These are phyloP conservation scores for Drosophila atroscutellata DNA, from an alignment of 2,888 invertebrate genomes.

Conservation along the genomic window DNA sequence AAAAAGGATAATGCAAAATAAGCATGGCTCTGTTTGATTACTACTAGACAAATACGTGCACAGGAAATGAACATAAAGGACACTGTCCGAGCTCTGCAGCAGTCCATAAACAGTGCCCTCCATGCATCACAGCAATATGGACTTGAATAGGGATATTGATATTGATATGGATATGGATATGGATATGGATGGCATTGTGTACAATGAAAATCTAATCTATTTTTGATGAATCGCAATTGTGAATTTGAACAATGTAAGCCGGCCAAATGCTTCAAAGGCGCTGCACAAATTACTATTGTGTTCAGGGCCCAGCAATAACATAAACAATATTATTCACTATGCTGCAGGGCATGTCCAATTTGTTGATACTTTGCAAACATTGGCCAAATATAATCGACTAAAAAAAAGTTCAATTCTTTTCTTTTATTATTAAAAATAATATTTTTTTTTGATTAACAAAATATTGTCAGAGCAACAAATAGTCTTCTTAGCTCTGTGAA, in stretches of 20 bases:
- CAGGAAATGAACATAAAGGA: constrained; percentile 34
- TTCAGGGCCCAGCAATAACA: background rate
- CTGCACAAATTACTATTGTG: constrained; percentile 42
- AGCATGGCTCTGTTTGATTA: constrained; percentile 64
- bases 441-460: background rate
- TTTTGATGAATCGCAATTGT: constrained; percentile 80
- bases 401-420: background rate
- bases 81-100: constrained; percentile 5
- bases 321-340: background rate
- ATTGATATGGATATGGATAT: constrained; percentile 32
- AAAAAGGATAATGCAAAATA: constrained; percentile 51
- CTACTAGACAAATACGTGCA: constrained; percentile 52
- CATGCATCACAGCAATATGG: constrained; percentile 26
- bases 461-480: constrained; percentile 16
- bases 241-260: constrained; percentile 62
- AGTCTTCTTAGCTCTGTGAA: background rate
- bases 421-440: background rate
- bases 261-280: constrained; percentile 43
- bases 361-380: background rate
- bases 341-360: background rate
- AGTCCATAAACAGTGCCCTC: constrained; percentile 37
- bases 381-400: too few species aligned
- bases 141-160: constrained; percentile 15
- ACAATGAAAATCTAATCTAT: constrained; percentile 77
- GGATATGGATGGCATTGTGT: constrained; percentile 44